Percentiles rank a stretch among this genome's conserved stretches.
phyloP scores from a whole-genome alignment of 2,888 invertebrate genomes.

The Erebia epiphron region DNA sequence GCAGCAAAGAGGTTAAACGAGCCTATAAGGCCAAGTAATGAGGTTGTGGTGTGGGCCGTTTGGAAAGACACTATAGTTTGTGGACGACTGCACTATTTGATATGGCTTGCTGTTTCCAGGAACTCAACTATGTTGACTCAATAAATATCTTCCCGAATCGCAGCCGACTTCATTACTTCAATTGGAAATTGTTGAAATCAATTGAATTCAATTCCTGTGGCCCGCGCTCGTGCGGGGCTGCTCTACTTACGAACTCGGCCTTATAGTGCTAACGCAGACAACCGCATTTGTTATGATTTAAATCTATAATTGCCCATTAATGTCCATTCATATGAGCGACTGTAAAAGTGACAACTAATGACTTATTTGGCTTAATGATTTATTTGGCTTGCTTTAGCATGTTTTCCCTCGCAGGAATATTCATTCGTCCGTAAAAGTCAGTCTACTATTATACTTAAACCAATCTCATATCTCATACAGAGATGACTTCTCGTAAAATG shows the following conservation, averaged over 20 bases:
- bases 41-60: too few relatives aligned
- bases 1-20: too few relatives aligned
- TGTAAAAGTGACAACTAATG: not conserved
- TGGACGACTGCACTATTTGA: not conserved
- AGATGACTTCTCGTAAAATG: too few relatives aligned
- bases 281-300: not conserved
- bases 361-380: not conserved
- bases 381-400: too few relatives aligned
- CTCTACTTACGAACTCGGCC: not conserved
- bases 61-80: too few relatives aligned
- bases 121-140: not conserved
- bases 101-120: not conserved
- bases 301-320: too few relatives aligned
- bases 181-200: conserved; percentile 2
- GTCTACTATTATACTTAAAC: too few relatives aligned
- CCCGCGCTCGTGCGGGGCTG: not conserved
- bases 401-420: too few relatives aligned
- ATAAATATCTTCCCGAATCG: not conserved
- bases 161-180: conserved; percentile 2
- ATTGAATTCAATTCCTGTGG: not conserved
- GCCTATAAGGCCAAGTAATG: too few relatives aligned
- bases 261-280: not conserved
- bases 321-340: too few relatives aligned
- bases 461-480: too few relatives aligned
- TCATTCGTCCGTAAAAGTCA: too few relatives aligned